Evolutionary conservation across 2,113 vertebrate species (phyloP).

Genomic region (Halcyon malimbica): DNA sequence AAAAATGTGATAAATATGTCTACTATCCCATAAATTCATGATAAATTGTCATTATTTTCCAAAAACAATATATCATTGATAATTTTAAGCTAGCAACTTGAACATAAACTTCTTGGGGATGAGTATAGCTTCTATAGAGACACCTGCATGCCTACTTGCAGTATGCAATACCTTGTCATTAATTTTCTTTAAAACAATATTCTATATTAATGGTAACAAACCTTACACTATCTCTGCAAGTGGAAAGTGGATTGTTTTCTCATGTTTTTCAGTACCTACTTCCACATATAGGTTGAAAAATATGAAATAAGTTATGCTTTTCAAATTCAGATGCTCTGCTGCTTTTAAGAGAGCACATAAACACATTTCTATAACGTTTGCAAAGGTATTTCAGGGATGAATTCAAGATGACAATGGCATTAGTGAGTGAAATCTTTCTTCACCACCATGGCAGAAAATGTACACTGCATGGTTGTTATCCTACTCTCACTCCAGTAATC

Average conservation of each 20-base stretch:
- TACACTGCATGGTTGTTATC: background rate
- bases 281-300: background rate
- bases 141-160: background rate
- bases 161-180: background rate
- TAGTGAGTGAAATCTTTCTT: slow-evolving; percentile 11
- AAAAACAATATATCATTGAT: background rate
- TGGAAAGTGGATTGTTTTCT: background rate
- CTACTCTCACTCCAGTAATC: background rate
- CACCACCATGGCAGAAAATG: background rate
- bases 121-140: background rate
- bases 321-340: slow-evolving; percentile 20
- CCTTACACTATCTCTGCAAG: background rate
- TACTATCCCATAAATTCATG: background rate
- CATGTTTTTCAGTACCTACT: background rate
- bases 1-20: background rate
- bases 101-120: background rate
- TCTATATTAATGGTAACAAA: background rate
- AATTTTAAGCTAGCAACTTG: background rate
- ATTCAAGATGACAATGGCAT: background rate
- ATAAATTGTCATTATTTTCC: background rate
- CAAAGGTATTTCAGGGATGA: slow-evolving; percentile 2
- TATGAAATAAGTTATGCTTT: background rate
- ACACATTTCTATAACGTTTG: background rate
- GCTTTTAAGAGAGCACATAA: background rate
- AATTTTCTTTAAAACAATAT: background rate